phyloP scores from a whole-genome alignment of 2,113 vertebrate genomes.

The Mesoclemmys tuberculata region DNA sequence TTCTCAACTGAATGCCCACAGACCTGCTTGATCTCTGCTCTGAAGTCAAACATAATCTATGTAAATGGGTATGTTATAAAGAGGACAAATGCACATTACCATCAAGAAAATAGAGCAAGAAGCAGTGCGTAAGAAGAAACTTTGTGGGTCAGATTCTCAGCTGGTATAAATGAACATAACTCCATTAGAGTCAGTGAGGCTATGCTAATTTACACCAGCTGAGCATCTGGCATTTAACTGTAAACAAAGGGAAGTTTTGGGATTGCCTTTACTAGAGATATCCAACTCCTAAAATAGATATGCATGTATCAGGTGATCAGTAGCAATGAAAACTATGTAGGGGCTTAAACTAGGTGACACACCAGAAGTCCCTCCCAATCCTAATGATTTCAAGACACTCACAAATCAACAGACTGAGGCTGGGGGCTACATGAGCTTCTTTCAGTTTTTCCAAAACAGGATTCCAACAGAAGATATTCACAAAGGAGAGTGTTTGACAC shows the following conservation, averaged over 20 bases:
- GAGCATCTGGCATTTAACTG: not conserved
- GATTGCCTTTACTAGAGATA: not conserved
- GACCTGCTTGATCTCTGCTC: not conserved
- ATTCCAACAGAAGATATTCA: not conserved
- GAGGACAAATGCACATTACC: not conserved
- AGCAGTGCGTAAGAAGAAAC: not conserved
- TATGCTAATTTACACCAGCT: not conserved
- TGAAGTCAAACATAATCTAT: not conserved
- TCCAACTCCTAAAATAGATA: not conserved
- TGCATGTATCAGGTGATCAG: not conserved
- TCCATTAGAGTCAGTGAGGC: not conserved
- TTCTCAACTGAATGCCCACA: not conserved
- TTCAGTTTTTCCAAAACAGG: not conserved
- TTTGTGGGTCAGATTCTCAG: not conserved
- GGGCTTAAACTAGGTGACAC: not conserved
- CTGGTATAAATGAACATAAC: not conserved
- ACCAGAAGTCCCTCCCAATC: not conserved
- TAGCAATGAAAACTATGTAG: not conserved
- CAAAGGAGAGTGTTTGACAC: not conserved
- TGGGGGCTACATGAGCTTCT: not conserved
- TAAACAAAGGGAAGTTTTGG: not conserved
- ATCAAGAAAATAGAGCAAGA: not conserved
- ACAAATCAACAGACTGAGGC: not conserved
- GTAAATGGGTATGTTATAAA: constrained; percentile 23
- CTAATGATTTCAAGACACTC: not conserved